Percentiles rank a stretch among this genome's conserved stretches.
phyloP scores from a whole-genome alignment of 2,113 vertebrate species.

The Myocastor coypus region DNA sequence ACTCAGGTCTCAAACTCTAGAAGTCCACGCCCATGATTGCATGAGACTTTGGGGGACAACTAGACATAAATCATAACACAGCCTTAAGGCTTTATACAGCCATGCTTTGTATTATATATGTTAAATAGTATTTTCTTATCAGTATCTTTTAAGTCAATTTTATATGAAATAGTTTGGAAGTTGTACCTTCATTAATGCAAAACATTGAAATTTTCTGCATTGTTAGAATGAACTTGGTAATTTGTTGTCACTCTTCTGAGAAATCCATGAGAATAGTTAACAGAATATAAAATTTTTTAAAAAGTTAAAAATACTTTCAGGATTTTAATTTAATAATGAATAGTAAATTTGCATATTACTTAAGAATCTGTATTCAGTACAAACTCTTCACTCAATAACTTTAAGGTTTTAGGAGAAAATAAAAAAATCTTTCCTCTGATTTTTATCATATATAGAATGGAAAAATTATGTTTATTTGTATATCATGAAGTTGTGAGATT shows the following conservation, averaged over 20 bases:
- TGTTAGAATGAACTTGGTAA: not conserved
- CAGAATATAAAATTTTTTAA: not conserved
- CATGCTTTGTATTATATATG: not conserved
- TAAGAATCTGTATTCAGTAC: not conserved
- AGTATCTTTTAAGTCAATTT: not conserved
- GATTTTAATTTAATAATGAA: constrained; percentile 39
- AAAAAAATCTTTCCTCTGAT: not conserved
- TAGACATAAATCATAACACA: too few relatives aligned
- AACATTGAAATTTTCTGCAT: not conserved
- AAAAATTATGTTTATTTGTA: not conserved
- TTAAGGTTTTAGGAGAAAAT: not conserved
- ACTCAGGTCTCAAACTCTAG: too few relatives aligned
- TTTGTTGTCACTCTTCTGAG: not conserved
- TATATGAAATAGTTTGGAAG: not conserved
- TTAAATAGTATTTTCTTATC: constrained; percentile 32
- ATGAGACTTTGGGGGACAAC: too few relatives aligned
- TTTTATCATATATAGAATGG: not conserved
- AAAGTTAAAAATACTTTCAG: not conserved
- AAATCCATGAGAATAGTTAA: not conserved
- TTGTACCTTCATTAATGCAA: not conserved
- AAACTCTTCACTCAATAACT: not conserved
- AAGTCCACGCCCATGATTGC: too few relatives aligned
- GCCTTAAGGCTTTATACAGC: not conserved
- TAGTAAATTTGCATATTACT: not conserved
- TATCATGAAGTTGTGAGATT: not conserved